These are phyloP conservation scores for Orchestia grillus DNA, from an alignment of 1,140 invertebrate genomes.

Conservation along the genomic window DNA sequence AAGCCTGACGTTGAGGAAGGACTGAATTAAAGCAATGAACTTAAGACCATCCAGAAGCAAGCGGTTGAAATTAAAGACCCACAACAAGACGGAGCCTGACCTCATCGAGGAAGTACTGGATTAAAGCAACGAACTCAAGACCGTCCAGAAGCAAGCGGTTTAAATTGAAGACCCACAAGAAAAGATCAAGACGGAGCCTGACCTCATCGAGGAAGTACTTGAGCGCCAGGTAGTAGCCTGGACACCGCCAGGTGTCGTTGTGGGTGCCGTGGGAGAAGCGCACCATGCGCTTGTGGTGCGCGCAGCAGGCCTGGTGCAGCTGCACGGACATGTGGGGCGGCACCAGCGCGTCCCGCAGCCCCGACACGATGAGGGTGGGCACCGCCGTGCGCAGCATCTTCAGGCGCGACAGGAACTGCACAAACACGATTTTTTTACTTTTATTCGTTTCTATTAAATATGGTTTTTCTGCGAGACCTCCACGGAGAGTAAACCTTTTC, in stretches of 20 bases:
- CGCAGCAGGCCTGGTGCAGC: slow-evolving; percentile 80
- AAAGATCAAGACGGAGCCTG: too few species aligned
- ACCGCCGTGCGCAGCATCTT: slow-evolving; percentile 80
- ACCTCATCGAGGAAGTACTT: slow-evolving; percentile 74
- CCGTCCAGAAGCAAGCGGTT: background rate
- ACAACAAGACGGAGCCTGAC: too few species aligned
- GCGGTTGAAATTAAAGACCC: background rate
- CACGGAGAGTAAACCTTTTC: too few species aligned
- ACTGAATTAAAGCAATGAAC: slow-evolving; percentile 76
- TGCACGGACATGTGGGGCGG: slow-evolving; percentile 88
- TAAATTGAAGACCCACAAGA: background rate
- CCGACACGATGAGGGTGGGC: slow-evolving; percentile 85
- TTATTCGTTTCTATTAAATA: too few species aligned
- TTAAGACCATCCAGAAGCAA: background rate
- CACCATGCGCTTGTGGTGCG: slow-evolving; percentile 79
- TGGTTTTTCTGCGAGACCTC: too few species aligned
- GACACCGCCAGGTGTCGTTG: slow-evolving; percentile 87
- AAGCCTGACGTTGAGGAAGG: slow-evolving; percentile 73
- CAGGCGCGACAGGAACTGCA: slow-evolving; percentile 79
- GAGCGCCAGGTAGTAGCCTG: slow-evolving; percentile 77
- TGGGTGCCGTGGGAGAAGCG: slow-evolving; percentile 83
- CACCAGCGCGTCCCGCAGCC: slow-evolving; percentile 85
- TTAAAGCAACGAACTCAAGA: slow-evolving; percentile 73
- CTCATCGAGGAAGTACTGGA: slow-evolving; percentile 75
- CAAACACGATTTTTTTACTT: too few species aligned